A percentile compares a stretch with the other conserved stretches of the same genome.
Evolutionary conservation across 2,888 invertebrate genomes (phyloP).

Genomic region (Diploptera punctata): DNA sequence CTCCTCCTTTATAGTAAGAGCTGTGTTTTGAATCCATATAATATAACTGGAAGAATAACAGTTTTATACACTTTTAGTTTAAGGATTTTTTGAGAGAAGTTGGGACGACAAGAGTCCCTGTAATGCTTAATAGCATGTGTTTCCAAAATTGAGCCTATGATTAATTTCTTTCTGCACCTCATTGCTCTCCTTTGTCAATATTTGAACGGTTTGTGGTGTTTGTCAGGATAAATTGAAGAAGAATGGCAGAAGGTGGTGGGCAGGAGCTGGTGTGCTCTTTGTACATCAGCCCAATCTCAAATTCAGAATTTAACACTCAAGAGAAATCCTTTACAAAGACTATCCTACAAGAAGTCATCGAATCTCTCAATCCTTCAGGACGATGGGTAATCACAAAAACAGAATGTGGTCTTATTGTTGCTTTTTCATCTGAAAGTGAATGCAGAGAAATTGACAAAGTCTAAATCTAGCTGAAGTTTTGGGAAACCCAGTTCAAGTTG

Average conservation of each 20-base stretch:
- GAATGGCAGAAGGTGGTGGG: constrained; percentile 40
- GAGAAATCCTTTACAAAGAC: neutral
- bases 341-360: neutral
- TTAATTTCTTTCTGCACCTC: too few species aligned
- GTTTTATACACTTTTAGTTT: too few species aligned
- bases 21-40: too few species aligned
- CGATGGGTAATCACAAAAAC: constrained; percentile 50
- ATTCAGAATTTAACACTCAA: neutral
- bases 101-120: too few species aligned
- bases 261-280: constrained; percentile 40
- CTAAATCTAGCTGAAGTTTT: constrained; percentile 55
- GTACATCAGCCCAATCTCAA: constrained; percentile 38
- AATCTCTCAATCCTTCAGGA: constrained; percentile 18
- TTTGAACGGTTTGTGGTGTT: too few species aligned
- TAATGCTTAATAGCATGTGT: too few species aligned
- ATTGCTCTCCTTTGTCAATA: too few species aligned
- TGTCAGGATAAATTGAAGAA: neutral
- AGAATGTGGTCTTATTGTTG: constrained; percentile 55
- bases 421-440: constrained; percentile 55
- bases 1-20: too few species aligned
- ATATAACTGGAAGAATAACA: too few species aligned
- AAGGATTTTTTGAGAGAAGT: too few species aligned
- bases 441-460: constrained; percentile 53
- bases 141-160: too few species aligned
- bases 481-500: constrained; percentile 55